Percentiles rank a stretch among this genome's conserved stretches.
These are phyloP conservation scores for Vesta saturnalis DNA, from an alignment of 2,888 invertebrate species.

Conservation along the genomic window DNA sequence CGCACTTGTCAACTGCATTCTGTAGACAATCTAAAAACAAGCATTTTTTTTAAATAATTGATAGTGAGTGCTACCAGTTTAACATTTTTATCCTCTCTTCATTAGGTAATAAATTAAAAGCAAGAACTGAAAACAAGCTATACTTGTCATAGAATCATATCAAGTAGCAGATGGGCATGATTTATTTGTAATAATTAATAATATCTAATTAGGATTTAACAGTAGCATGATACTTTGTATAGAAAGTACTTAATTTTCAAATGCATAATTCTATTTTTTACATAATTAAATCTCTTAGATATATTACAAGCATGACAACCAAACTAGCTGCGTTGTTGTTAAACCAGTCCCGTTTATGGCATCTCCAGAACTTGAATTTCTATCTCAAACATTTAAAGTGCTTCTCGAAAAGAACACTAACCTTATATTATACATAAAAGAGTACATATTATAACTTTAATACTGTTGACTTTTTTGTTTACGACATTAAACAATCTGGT, in stretches of 20 bases:
- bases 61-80: background rate
- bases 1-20: background rate
- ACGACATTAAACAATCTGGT: too few species aligned
- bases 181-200: slow-evolving; percentile 12
- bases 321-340: slow-evolving; percentile 14
- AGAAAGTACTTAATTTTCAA: slow-evolving; percentile 3
- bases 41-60: background rate
- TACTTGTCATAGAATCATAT: background rate
- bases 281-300: slow-evolving; percentile 8
- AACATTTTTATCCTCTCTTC: background rate
- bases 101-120: slow-evolving; percentile 1
- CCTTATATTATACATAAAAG: background rate
- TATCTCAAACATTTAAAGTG: background rate
- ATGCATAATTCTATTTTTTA: slow-evolving; percentile 9
- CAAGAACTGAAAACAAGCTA: background rate
- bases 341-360: slow-evolving; percentile 32
- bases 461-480: too few species aligned
- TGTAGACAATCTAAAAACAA: background rate
- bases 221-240: slow-evolving; percentile 4
- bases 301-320: slow-evolving; percentile 16
- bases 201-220: slow-evolving; percentile 9
- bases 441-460: too few species aligned
- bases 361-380: slow-evolving; percentile 29
- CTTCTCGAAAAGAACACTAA: background rate
- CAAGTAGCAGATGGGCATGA: slow-evolving; percentile 1